Evolutionary conservation across 2,113 vertebrate genomes (phyloP).

Genomic region (Lagopus muta): DNA sequence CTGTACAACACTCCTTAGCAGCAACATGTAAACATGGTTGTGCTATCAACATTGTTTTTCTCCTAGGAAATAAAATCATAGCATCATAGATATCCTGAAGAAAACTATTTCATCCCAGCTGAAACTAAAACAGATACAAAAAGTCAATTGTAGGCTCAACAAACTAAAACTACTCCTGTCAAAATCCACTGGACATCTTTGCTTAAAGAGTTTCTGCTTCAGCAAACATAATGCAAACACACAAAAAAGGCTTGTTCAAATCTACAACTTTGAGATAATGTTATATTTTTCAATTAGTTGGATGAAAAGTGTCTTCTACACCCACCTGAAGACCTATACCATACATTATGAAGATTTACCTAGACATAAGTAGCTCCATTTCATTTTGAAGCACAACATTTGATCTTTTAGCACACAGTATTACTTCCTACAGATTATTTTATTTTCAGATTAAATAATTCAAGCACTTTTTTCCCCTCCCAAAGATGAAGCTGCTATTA

Average conservation of each 20-base stretch:
- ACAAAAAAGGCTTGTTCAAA: not conserved
- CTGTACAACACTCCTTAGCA: too few species aligned
- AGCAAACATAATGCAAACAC: not conserved
- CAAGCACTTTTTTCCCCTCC: not conserved
- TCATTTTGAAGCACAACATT: not conserved
- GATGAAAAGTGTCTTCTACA: not conserved
- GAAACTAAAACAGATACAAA: not conserved
- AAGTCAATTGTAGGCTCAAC: not conserved
- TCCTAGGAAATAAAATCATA: too few species aligned
- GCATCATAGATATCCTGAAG: too few species aligned
- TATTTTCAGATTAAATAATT: constrained; percentile 46
- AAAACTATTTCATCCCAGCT: too few species aligned
- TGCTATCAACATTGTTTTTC: too few species aligned
- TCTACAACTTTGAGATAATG: not conserved
- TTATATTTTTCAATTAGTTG: not conserved
- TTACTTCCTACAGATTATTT: constrained; percentile 13
- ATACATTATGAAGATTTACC: not conserved
- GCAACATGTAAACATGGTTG: too few species aligned
- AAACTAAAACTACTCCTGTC: not conserved
- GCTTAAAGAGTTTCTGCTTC: not conserved
- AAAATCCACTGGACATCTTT: not conserved
- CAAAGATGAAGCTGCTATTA: not conserved
- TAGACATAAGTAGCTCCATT: constrained; percentile 2
- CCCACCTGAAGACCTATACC: not conserved
- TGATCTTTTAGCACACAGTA: not conserved